These are phyloP conservation scores for Hypanus sabinus DNA, from an alignment of 2,113 vertebrate genomes.

Conservation along the genomic window DNA sequence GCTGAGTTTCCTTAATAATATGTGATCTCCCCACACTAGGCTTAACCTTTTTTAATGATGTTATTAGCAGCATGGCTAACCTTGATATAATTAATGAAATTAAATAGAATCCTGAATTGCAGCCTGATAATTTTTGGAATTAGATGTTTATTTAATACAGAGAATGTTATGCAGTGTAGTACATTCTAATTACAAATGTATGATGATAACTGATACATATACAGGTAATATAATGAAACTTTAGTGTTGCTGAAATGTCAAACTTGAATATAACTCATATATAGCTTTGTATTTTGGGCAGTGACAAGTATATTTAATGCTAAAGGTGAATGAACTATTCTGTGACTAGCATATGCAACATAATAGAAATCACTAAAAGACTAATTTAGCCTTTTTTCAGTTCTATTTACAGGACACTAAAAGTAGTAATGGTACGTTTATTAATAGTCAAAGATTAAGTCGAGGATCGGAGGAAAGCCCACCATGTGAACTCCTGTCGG, in stretches of 20 bases:
- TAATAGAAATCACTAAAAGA: not conserved
- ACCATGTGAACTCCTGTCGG: conserved; percentile 93
- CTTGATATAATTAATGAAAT: not conserved
- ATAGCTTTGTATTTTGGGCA: not conserved
- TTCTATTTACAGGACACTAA: conserved; percentile 99
- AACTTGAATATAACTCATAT: not conserved
- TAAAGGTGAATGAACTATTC: not conserved
- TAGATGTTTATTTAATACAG: not conserved
- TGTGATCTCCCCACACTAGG: no score
- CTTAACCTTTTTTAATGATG: no score
- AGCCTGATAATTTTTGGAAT: not conserved
- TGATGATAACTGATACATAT: not conserved
- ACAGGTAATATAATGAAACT: not conserved
- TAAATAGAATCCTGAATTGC: not conserved
- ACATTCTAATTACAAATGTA: not conserved
- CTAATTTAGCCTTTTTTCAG: conserved; percentile 54
- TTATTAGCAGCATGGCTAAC: not conserved
- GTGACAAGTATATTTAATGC: not conserved
- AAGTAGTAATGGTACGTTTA: conserved; percentile 98
- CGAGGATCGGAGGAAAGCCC: conserved; percentile 97
- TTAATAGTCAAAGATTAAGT: conserved; percentile 98
- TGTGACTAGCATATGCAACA: not conserved
- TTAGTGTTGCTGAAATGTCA: not conserved
- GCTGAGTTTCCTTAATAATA: no score
- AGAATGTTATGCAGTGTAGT: not conserved